Conservation (phyloP, 2,888 invertebrate species). For the Catocala nupta region DNA sequence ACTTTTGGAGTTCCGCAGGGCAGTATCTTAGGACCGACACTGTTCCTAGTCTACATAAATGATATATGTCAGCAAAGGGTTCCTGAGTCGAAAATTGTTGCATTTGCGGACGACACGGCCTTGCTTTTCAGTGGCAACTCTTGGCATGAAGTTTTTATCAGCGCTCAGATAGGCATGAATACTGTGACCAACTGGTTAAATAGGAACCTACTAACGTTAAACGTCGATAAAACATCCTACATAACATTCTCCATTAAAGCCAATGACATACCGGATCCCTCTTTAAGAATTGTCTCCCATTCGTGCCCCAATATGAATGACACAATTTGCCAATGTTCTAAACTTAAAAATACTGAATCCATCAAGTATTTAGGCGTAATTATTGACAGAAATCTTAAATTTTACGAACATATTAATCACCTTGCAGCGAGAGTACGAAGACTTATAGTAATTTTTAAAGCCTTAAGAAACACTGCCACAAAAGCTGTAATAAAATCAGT, state of each 20-base stretch:
- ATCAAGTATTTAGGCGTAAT: not conserved
- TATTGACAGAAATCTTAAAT: not conserved
- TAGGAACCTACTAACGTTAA: not conserved
- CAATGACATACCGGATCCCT: not conserved
- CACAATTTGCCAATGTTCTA: not conserved
- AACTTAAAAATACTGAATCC: not conserved
- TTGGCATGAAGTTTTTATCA: slow-evolving; percentile 1
- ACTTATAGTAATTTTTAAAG: not conserved
- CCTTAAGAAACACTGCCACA: too few relatives aligned
- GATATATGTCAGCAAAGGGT: not conserved
- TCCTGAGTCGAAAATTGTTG: not conserved
- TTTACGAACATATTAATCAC: not conserved
- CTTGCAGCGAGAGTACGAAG: not conserved
- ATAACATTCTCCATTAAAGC: slow-evolving; percentile 3
- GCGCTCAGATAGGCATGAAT: not conserved
- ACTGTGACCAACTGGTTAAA: not conserved
- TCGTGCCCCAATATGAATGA: not conserved
- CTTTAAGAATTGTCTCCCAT: not conserved
- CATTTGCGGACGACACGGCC: not conserved
- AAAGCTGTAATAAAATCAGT: too few relatives aligned
- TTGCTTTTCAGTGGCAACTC: too few relatives aligned
- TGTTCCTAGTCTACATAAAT: not conserved
- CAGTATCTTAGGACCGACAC: not conserved
- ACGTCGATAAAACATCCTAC: slow-evolving; percentile 1
- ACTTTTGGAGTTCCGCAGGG: not conserved